A percentile compares a stretch with the other conserved stretches of the same genome.
These are phyloP conservation scores for Cantharis rustica DNA, from an alignment of 2,888 invertebrate genomes.

Conservation along the genomic window DNA sequence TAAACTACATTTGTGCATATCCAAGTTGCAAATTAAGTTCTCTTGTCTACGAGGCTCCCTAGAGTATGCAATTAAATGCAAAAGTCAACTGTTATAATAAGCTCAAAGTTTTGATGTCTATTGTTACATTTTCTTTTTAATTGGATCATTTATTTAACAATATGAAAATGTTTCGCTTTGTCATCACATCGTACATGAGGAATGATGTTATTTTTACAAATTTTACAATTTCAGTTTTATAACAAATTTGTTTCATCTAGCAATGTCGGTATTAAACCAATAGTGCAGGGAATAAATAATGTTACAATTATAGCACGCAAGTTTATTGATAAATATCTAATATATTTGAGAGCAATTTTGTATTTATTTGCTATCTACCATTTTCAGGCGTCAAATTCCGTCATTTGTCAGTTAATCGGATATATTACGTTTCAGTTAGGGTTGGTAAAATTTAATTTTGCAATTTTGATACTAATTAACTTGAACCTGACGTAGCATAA, in stretches of 20 bases:
- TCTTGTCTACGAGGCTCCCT: not conserved
- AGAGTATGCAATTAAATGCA: not conserved
- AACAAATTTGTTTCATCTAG: not conserved
- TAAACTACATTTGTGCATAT: not conserved
- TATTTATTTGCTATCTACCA: conserved; percentile 16
- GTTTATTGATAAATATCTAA: not conserved
- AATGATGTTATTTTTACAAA: not conserved
- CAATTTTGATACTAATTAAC: not conserved
- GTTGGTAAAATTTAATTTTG: not conserved
- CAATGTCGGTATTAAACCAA: not conserved
- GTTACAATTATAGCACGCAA: not conserved
- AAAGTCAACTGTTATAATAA: not conserved
- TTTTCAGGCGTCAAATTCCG: conserved; percentile 17
- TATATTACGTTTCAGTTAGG: not conserved
- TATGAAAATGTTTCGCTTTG: not conserved
- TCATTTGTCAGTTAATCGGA: conserved; percentile 15
- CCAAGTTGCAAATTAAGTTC: not conserved
- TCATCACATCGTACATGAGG: not conserved
- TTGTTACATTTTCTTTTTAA: not conserved
- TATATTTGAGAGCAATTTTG: conserved; percentile 15
- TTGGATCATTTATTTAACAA: not conserved
- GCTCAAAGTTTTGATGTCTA: not conserved
- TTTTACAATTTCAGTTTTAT: not conserved
- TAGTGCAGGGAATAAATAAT: not conserved
- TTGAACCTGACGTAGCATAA: not conserved